Evolutionary conservation across 2,113 vertebrate species (phyloP), one percentile per base, ranked within the genome.

Genomic region (Microtus montanus): DNA sequence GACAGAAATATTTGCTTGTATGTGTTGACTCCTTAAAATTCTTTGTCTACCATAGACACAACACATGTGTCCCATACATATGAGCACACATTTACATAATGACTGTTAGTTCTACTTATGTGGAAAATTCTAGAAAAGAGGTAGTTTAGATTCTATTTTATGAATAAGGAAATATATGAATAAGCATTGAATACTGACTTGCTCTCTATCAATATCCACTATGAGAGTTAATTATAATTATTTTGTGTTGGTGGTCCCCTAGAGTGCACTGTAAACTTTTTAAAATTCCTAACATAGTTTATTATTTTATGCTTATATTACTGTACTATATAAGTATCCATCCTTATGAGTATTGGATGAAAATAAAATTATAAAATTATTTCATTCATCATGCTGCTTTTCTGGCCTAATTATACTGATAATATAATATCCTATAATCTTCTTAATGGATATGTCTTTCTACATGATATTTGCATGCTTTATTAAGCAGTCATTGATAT

Each of bases 351-450:
- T 86, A 13, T 33, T 54, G 68, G 77, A 91, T 82, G n/a, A 94
- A 90, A 92, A 85, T n/a, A 77, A 73, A 49, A 44, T 91, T 79
- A 61, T 44, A 95, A 94, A 91, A 77, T 93, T 8, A 87, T 63
- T 90, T 77, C 11, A 66, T 7, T 63, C 28, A 61, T 90, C 82
- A 30, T 47, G 68, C 8, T 78, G 30, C 30, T 85, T 54, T 54
- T 64, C 73, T 83, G 28, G 35, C 13, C 28, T 89, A 82, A 89
- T 82, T 89, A 86, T 11, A 77, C 15, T 93, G n/a, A 41, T 63
- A 68, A 58, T n/a, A 74, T 80, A 64, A 78, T 84, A 84, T 1
- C 4, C 6, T 10, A 61, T 14, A 12, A 86, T 49, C 41, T 22
- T 91, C 85, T 85, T 92, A 93, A 78, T 38, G 2, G 9, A 7